Base-by-base conservation (phyloP, 2,888 invertebrate genomes). In the Dicycla oo region DNA sequence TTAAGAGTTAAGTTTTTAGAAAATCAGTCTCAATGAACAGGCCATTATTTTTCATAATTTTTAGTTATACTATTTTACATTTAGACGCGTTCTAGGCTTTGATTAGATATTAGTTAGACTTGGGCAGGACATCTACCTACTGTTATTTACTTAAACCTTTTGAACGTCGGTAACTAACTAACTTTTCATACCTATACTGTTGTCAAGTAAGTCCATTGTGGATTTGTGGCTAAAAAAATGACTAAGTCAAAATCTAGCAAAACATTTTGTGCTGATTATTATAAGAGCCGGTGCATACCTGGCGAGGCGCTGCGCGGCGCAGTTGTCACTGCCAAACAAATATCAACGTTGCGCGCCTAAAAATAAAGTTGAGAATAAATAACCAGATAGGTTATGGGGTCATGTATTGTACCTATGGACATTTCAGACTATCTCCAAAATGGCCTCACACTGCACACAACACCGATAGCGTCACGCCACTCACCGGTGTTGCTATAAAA, bases 21-120 rank as follows among this genome's bases (percentile, higher is more conserved):
- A 95, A 95, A 95, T 95, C 95, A 95, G 95, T 95, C 95, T 95
- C 95, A 94, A 94, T 90, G 92, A 94, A 94, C 95, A 95, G 95
- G 95, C 95, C 95, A 92, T 95, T 92, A 88, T 92, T 93, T 91
- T 91, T 86, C 85, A 90, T 91, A 91, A 90, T 88, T 92, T 90
- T 90, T 89, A 88, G 86, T 89, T 91, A 91, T 80, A 88, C 86
- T 92, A 90, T 89, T 88, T 88, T 89, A 91, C 80, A 88, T 87
- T 87, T 82, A 83, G 69, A 89, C 86, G 86, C 86, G 81, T 82
- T 83, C 75, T 84, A 88, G 86, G 87, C 86, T 85, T 83, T 87
- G 82, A 82, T 83, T 78, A 87, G 49, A 73, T 80, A 74, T 74
- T 69, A 66, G 40, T 71, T 75, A 76, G 40, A 74, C n/a, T 66